A percentile compares a stretch with the other conserved stretches of the same genome.
phyloP scores from a whole-genome alignment of 92 coral and sea anemone species.

The Meandrina meandrites region DNA sequence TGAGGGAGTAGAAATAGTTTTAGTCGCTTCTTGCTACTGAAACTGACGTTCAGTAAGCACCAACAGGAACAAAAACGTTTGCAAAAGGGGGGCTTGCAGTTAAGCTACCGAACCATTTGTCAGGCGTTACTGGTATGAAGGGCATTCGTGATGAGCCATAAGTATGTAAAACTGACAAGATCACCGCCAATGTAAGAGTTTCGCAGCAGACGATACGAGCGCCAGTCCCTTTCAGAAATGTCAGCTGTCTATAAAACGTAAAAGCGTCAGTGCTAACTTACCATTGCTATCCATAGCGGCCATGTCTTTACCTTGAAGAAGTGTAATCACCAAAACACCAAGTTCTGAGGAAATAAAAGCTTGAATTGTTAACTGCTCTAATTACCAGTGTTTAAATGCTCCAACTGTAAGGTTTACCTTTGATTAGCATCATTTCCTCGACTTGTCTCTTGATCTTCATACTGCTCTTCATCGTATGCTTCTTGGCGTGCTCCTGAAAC shows the following conservation, averaged over 20 bases:
- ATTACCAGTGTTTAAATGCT: background rate
- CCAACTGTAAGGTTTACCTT: constrained; percentile 53
- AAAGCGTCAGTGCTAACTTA: constrained; percentile 6
- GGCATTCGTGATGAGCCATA: background rate
- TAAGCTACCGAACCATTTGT: too few relatives aligned
- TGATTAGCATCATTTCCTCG: constrained; percentile 88
- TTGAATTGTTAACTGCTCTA: background rate
- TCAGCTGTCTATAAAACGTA: background rate
- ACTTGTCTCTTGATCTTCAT: constrained; percentile 84
- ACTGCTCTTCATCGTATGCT: constrained; percentile 91
- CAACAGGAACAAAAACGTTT: too few relatives aligned
- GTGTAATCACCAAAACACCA: constrained; percentile 78
- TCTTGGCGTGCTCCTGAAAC: constrained; percentile 84
- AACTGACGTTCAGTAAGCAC: too few relatives aligned
- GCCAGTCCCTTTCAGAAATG: background rate
- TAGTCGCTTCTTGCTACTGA: too few relatives aligned
- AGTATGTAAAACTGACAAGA: background rate
- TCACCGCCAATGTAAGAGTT: background rate
- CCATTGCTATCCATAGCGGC: constrained; percentile 95
- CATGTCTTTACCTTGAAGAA: constrained; percentile 81
- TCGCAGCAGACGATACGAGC: background rate
- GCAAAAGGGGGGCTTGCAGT: too few relatives aligned
- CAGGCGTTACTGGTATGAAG: too few relatives aligned
- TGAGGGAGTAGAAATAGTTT: background rate
- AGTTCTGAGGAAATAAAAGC: constrained; percentile 59